Percentiles rank a stretch among this genome's conserved stretches.
These are phyloP conservation scores for Trichomycterus rosablanca DNA, from an alignment of 2,113 vertebrate genomes.

Conservation along the genomic window DNA sequence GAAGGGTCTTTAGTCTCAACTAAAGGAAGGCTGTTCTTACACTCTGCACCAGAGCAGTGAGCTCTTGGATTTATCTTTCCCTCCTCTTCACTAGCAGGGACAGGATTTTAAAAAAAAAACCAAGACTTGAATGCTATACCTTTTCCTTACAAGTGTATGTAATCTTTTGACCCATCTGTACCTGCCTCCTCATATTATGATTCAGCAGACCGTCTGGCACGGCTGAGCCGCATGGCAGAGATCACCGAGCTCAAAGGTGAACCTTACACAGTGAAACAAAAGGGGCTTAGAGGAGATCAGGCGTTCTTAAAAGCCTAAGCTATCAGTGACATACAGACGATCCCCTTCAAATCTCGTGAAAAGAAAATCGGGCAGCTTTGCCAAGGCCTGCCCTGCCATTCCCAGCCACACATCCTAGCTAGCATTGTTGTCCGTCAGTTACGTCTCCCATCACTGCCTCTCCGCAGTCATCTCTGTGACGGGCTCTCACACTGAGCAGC, in stretches of 20 bases:
- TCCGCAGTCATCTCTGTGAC: background rate
- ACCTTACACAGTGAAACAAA: slow-evolving; percentile 18
- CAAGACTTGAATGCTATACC: no score
- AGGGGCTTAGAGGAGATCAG: slow-evolving; percentile 9
- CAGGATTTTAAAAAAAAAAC: no score
- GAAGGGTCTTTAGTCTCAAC: no score
- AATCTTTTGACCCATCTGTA: no score
- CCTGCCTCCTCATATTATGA: no score
- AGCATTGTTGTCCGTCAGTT: slow-evolving; percentile 6
- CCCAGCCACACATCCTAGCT: background rate
- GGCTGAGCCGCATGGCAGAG: background rate
- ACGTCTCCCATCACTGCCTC: slow-evolving; percentile 4
- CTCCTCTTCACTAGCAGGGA: no score
- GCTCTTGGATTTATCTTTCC: no score
- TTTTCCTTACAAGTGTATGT: no score
- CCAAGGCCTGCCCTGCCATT: background rate
- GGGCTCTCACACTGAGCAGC: background rate
- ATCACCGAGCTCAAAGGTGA: slow-evolving; percentile 8
- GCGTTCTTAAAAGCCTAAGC: background rate
- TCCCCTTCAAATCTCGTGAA: slow-evolving; percentile 11
- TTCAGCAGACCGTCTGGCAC: background rate
- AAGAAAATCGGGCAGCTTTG: slow-evolving; percentile 15
- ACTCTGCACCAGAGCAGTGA: no score
- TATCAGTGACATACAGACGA: slow-evolving; percentile 14
- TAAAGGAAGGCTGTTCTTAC: no score